Evolutionary conservation across 2,797 vertebrate species (phyloP), one percentile per base, ranked within the genome.

Genomic region (Odontamblyopus rebecca): DNA sequence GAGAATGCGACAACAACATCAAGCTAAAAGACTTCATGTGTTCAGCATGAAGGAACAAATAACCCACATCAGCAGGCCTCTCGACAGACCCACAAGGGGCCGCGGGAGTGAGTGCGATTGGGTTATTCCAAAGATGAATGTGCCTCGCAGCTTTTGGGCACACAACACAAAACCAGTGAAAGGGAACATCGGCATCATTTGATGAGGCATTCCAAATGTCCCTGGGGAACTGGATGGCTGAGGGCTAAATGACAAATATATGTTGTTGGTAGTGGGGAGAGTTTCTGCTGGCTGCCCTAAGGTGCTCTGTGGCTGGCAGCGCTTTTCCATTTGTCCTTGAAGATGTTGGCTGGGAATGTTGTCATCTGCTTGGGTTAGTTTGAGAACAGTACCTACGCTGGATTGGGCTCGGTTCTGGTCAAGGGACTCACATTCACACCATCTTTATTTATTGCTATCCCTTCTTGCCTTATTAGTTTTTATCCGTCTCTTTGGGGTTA

Each of bases 81-180:
- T 86, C 89, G 81, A 85, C 84, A 85, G 85, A 89, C 89, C 90
- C 90, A 89, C 82, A 72, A 90, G 89, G 87, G 83, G 76, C 73
- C 78, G 82, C 75, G 73, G 74, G 74, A 70, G 77, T 79, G 76
- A 85, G 80, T 85, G 76, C 77, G 84, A 93, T 92, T 91, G 92
- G 83, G 88, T 92, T 91, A 93, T 93, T 93, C 92, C 90, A 91
- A 91, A 93, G 93, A 94, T 89, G 89, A 92, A 94, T 93, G 92
- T 89, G 89, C 89, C 89, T 90, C 61, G 71, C 86, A 90, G 91
- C 89, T 93, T 94, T 93, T 91, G 92, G 93, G 91, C 91, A 93
- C 92, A 93, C 91, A 92, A 92, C 89, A 93, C 89, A 92, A 93
- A 92, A 87, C 89, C 90, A 91, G 86, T 77, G 91, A 93, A 92